Evolutionary conservation across 2,888 invertebrate species (phyloP).

Genomic region (Steinernema carpocapsae): DNA sequence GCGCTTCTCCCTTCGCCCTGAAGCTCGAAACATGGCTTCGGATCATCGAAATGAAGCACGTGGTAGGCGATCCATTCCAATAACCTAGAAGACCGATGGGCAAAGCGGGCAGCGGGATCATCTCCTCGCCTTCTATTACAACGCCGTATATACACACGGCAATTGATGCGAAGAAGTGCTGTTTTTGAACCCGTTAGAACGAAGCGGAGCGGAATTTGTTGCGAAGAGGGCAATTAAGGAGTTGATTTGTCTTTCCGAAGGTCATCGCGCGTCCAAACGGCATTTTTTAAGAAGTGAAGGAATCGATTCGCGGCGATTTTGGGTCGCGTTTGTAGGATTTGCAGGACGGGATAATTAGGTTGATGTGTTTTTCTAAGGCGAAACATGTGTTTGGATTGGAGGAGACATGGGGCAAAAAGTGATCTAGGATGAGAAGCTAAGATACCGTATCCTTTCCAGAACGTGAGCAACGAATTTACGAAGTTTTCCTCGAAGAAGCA

Average conservation of each 20-base stretch:
- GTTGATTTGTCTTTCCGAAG: neutral
- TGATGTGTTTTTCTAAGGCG: neutral
- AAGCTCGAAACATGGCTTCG: slow-evolving; percentile 95
- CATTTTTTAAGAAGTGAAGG: slow-evolving; percentile 4
- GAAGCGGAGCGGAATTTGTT: slow-evolving; percentile 8
- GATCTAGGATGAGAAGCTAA: neutral
- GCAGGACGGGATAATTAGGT: slow-evolving; percentile 9
- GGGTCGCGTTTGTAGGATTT: neutral
- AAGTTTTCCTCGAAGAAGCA: slow-evolving; percentile 59
- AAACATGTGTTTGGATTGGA: neutral
- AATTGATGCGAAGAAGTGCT: neutral
- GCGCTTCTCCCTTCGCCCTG: slow-evolving; percentile 88
- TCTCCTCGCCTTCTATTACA: slow-evolving; percentile 7
- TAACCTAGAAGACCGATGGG: neutral
- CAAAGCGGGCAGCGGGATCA: neutral
- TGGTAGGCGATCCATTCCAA: neutral
- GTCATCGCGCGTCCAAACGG: slow-evolving; percentile 12
- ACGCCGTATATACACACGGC: slow-evolving; percentile 11
- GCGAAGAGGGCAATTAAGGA: neutral
- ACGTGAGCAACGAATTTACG: slow-evolving; percentile 61
- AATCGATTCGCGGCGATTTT: neutral
- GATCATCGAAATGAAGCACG: slow-evolving; percentile 77
- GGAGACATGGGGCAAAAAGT: neutral
- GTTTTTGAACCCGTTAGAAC: neutral
- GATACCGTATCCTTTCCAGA: slow-evolving; percentile 47